A percentile compares a stretch with the other conserved stretches of the same genome.
Conservation (phyloP, 1,140 invertebrate genomes). For the Fragariocoptes setiger region DNA sequence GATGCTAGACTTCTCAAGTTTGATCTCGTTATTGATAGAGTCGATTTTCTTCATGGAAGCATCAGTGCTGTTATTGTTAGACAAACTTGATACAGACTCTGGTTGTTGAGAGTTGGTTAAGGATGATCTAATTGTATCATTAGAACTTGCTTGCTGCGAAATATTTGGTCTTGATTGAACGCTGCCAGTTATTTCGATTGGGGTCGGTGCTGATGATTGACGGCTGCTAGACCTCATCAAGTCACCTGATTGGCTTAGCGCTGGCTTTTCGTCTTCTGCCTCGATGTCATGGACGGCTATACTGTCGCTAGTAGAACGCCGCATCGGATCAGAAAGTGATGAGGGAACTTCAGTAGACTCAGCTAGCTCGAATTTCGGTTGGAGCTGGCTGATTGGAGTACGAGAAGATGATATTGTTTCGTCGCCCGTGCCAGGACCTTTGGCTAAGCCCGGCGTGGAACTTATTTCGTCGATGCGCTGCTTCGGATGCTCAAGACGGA, state of each 20-base stretch:
- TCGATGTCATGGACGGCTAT: not conserved
- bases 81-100: not conserved
- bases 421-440: no score
- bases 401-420: no score
- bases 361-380: no score
- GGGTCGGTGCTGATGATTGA: slow-evolving; percentile 4
- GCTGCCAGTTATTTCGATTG: slow-evolving; percentile 1
- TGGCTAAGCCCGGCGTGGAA: not conserved
- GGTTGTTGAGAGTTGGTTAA: slow-evolving; percentile 3
- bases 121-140: slow-evolving; percentile 7
- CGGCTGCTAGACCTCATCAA: not conserved
- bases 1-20: not conserved
- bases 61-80: not conserved
- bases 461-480: not conserved
- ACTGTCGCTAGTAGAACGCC: not conserved
- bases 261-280: not conserved
- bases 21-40: not conserved
- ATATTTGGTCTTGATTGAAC: not conserved
- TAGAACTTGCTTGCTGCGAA: not conserved
- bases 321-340: not conserved
- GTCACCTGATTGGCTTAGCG: not conserved
- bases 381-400: no score
- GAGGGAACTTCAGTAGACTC: no score
- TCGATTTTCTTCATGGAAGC: not conserved
- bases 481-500: not conserved